A percentile compares a stretch with the other conserved stretches of the same genome.
Conservation (phyloP, 2,888 invertebrate species). For the Xestia rhomboidea region DNA sequence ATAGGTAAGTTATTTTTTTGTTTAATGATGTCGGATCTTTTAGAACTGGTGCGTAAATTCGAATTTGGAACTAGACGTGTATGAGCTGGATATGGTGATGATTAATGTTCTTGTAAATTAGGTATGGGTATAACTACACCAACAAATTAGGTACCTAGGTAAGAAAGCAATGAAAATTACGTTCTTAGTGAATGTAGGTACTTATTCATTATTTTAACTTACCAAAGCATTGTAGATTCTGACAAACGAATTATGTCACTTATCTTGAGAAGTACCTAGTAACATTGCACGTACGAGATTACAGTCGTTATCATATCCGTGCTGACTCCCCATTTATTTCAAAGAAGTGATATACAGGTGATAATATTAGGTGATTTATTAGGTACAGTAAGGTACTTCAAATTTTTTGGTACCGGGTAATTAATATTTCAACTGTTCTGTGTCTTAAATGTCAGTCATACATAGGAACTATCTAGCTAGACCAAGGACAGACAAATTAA, state of each 20-base stretch:
- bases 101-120: neutral
- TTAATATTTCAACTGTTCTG: neutral
- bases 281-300: conserved; percentile 29
- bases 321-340: conserved; percentile 11
- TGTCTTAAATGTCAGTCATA: too few species aligned
- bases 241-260: conserved; percentile 3
- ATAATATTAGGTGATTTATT: neutral
- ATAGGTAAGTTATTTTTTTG: conserved; percentile 1
- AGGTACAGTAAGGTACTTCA: neutral
- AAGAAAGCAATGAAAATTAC: neutral
- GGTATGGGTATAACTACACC: neutral
- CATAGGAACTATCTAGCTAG: too few species aligned
- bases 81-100: neutral
- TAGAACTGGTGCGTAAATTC: neutral
- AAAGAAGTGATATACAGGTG: conserved; percentile 1
- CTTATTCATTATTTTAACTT: neutral
- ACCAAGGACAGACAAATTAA: neutral
- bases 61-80: neutral
- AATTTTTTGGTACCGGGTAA: neutral
- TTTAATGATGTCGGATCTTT: neutral
- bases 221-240: conserved; percentile 16
- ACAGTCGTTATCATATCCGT: conserved; percentile 39
- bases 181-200: neutral
- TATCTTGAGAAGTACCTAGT: conserved; percentile 28
- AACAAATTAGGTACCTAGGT: neutral